Evolutionary conservation across 2,113 vertebrate genomes (phyloP), one percentile per base, ranked within the genome.

Genomic region (Excalfactoria chinensis): DNA sequence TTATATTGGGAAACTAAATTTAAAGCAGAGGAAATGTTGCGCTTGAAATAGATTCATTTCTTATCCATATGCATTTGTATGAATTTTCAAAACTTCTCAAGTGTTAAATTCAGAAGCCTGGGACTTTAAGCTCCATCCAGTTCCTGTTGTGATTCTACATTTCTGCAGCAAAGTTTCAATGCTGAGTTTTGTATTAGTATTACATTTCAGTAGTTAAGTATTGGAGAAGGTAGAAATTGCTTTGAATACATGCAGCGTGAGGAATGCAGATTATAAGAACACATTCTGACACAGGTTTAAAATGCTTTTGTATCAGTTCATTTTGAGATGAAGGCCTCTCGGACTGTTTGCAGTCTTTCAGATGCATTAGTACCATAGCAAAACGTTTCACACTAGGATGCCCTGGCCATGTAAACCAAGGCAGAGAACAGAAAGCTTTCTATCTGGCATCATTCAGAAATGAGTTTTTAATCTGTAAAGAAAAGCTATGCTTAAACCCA

Each of bases 81-180:
- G 13, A 70, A 66, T 1, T 72, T 72, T 9, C 2, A 66, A n/a
- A 72, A 67, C 62, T 22, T 23, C 16, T 74, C 13, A 59, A 21
- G 10, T 40, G 9, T 23, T 86, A 69, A 75, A 76, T 62, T 72
- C 26, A 86, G 63, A 79, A 55, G 2, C 6, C 17, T 70, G 41
- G 15, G 7, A 18, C 11, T 84, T 11, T 5, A 12, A 21, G 4
- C 13, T 66, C 12, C 21, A 2, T 0, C 6, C 3, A 40, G 8
- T 22, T 85, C 66, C 17, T 72, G 5, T 43, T 79, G 48, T 66
- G 53, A 60, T 67, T 73, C 10, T 85, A 13, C 12, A 6, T 25
- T 7, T 6, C 48, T 23, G 12, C 12, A 40, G 21, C 11, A 13
- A 58, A 60, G 6, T 64, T 69, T 83, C n/a, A 40, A 85, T 30